phyloP scores from a whole-genome alignment of 2,797 vertebrate genomes.

The Myiotriccus ornatus region DNA sequence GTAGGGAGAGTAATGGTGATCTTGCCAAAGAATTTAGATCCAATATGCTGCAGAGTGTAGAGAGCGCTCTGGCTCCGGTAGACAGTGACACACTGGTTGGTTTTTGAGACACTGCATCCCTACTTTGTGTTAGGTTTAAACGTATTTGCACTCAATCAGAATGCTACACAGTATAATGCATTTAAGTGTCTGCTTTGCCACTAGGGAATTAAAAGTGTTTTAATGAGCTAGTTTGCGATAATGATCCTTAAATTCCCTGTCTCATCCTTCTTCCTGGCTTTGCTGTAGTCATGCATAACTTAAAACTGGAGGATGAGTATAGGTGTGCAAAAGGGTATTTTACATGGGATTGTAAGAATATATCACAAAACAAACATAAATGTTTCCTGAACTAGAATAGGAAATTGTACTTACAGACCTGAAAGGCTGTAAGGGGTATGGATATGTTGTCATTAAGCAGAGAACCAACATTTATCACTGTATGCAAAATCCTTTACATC shows the following conservation, averaged over 20 bases:
- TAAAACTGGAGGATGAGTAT: not conserved
- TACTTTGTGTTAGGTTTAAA: not conserved
- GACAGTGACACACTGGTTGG: not conserved
- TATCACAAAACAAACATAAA: not conserved
- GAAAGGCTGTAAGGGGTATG: not conserved
- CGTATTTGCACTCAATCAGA: not conserved
- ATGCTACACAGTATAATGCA: not conserved
- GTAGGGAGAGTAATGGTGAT: not conserved
- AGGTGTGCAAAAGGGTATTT: not conserved
- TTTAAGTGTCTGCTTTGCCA: not conserved
- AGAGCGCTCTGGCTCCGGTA: not conserved
- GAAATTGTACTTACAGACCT: not conserved
- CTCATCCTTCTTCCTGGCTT: not conserved
- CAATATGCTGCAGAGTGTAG: not conserved
- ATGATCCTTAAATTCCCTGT: not conserved
- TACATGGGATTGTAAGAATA: not conserved
- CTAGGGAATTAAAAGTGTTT: not conserved
- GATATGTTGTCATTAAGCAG: not conserved
- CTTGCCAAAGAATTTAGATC: constrained; percentile 41
- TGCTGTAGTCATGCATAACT: not conserved
- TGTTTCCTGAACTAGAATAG: not conserved
- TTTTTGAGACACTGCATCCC: not conserved
- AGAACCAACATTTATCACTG: not conserved
- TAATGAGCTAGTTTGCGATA: not conserved
- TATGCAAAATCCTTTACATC: not conserved